phyloP scores from a whole-genome alignment of 2,797 vertebrate genomes.

The Melanotaenia parkinsoni region DNA sequence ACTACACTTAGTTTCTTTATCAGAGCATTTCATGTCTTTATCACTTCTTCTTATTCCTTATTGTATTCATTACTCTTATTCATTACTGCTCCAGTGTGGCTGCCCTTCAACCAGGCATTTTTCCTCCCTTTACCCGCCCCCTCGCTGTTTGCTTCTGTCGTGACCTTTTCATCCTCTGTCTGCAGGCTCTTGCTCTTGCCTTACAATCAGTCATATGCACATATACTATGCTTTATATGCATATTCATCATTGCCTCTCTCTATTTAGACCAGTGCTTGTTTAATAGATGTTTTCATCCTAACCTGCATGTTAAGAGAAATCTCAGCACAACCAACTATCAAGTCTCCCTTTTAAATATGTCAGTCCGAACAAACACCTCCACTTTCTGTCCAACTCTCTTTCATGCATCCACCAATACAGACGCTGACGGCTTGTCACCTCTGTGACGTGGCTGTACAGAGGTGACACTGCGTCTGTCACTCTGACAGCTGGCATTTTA shows the following conservation, averaged over 20 bases:
- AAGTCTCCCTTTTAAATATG: slow-evolving; percentile 18
- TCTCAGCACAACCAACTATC: slow-evolving; percentile 11
- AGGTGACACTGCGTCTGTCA: slow-evolving; percentile 75
- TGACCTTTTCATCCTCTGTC: slow-evolving; percentile 40
- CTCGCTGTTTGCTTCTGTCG: slow-evolving; percentile 17
- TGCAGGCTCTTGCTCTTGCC: slow-evolving; percentile 16
- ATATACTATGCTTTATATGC: slow-evolving; percentile 2
- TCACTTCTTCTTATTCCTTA: slow-evolving; percentile 10
- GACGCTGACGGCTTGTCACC: slow-evolving; percentile 66
- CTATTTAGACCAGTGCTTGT: neutral
- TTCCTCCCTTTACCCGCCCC: slow-evolving; percentile 2
- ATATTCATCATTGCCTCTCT: slow-evolving; percentile 10
- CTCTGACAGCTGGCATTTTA: slow-evolving; percentile 78
- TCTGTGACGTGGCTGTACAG: slow-evolving; percentile 64
- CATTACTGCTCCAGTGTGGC: slow-evolving; percentile 21
- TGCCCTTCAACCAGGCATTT: slow-evolving; percentile 10
- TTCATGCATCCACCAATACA: slow-evolving; percentile 33
- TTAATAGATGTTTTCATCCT: slow-evolving; percentile 34
- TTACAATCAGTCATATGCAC: slow-evolving; percentile 1
- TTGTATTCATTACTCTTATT: slow-evolving; percentile 12
- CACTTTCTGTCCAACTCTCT: slow-evolving; percentile 12
- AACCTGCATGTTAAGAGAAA: neutral
- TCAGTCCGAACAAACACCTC: slow-evolving; percentile 29
- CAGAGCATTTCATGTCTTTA: slow-evolving; percentile 17
- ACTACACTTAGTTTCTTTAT: slow-evolving; percentile 5